Base-by-base conservation (phyloP, 1,140 invertebrate genomes). In the Dysdera silvatica region DNA sequence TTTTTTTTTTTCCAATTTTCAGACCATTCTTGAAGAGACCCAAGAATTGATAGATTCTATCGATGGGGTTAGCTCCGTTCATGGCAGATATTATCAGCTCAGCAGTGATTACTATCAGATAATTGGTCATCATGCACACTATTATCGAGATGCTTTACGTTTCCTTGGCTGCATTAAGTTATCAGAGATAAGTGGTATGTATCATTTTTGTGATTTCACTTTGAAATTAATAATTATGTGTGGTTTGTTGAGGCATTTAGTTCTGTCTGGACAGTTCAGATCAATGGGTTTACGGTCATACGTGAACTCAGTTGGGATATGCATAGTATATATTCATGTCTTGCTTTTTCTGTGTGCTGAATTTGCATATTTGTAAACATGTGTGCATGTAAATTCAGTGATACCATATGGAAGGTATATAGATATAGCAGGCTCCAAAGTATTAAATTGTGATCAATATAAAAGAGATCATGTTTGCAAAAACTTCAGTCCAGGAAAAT, bases 91-190 rank as follows among this genome's bases (percentile, higher is more conserved):
- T 77, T 99, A 98, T 74, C 85, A 95, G 65, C 80, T 98, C 29
- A 91, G 93, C 3, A 93, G 92, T 40, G 86, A 95, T 66, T 91
- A 97, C 69, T 90, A 92, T 73, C 83, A 80, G 57, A 82, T 89
- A 49, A 85, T 89, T 75, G 89, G 88, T 18, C 88, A 92, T 74
- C 88, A 94, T 78, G 87, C 88, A 3, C 84, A 87, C 52, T 99
- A 98, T 79, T 99, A 99, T 78, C 84, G 90, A 57, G 89, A 94
- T 65, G 91, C 95, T 31, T 79, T 99, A 7, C 85, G 94, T 73
- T 97, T 95, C 76, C 81, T 99, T 56, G 96, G 95, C 33, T 98
- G 95, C 75, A 89, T 89, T 43, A 83, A 90, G 23, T 79, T 95
- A 4, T 82, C 84, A 31, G 84, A 83, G 16, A 75, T 82, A 43